Evolutionary conservation across 2,797 vertebrate genomes (phyloP), one percentile per base, ranked within the genome.

Genomic region (Oophaga sylvatica): DNA sequence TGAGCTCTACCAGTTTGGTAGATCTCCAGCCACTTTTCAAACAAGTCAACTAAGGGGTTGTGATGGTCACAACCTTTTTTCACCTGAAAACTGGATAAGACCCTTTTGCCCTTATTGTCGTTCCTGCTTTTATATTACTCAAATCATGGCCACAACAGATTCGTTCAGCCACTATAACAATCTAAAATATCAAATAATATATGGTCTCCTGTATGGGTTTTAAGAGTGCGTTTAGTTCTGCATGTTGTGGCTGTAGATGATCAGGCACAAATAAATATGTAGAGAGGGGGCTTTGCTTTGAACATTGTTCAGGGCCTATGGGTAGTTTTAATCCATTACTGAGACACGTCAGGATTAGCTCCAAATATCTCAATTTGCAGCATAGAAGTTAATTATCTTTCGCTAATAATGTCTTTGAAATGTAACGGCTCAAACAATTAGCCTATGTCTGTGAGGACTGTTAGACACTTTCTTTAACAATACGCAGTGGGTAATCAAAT

Each of bases 301-400:
- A 48, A 48, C 35, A 81, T 67, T 67, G 80, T 67, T 65, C 80
- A 67, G 80, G 62, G 60, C 62, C 22, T 45, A 65, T 62, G 59
- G 35, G 80, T 81, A 81, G 80, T 62, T 62, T 73, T 84, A 84
- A 84, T 60, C 68, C 70, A 84, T 31, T 56, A 60, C 68, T 84
- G 70, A 73, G 70, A 31, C 82, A 75, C 22, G 31, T 84, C 68
- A 84, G 57, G 82, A 75, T 84, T 84, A 84, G 68, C 53, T 59
- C 57, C 56, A 84, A 84, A 84, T 84, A 60, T 60, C 56, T 84
- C 68, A 20, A 84, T 84, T 45, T 84, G 82, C 82, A 84, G 82
- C 82, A 75, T 84, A 35, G 68, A 84, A 75, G 82, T 84, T 84
- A 84, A 84, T 84, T 84, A 75, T 84, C 68, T 84, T 84, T 71